Conservation (phyloP, 2,113 vertebrate genomes). For the Gulo gulo region DNA sequence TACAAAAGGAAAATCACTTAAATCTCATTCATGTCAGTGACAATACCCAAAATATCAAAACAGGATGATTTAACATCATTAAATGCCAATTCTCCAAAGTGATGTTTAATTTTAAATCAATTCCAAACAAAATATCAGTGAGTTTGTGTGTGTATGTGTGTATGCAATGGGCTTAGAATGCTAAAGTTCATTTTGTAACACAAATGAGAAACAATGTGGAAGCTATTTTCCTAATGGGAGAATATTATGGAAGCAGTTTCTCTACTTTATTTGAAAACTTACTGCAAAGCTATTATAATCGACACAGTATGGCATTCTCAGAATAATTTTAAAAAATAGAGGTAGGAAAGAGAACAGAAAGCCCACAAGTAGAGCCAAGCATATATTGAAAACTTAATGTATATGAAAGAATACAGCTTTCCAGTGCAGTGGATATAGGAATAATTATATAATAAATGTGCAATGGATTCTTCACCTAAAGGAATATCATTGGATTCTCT, state of each 20-base stretch:
- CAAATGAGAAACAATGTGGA: not conserved
- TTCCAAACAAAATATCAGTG: not conserved
- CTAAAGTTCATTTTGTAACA: not conserved
- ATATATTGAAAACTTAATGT: not conserved
- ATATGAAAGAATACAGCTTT: not conserved
- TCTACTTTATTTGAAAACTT: not conserved
- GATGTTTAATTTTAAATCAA: not conserved
- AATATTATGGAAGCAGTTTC: not conserved
- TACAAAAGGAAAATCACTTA: not conserved
- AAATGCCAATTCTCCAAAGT: not conserved
- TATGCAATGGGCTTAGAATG: not conserved
- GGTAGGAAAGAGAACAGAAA: not conserved
- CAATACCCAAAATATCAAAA: not conserved
- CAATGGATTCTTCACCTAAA: not conserved
- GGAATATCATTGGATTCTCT: not conserved
- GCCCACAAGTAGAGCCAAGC: not conserved
- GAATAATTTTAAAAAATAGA: not conserved
- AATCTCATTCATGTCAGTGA: not conserved
- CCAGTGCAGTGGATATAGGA: not conserved
- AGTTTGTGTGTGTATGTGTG: not conserved
- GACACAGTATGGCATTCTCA: not conserved
- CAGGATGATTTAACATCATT: not conserved
- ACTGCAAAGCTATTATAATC: not conserved
- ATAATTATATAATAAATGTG: not conserved
- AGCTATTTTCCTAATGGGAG: not conserved